Evolutionary conservation across 2,797 vertebrate genomes (phyloP).

Genomic region (Chloroceryle amazona): DNA sequence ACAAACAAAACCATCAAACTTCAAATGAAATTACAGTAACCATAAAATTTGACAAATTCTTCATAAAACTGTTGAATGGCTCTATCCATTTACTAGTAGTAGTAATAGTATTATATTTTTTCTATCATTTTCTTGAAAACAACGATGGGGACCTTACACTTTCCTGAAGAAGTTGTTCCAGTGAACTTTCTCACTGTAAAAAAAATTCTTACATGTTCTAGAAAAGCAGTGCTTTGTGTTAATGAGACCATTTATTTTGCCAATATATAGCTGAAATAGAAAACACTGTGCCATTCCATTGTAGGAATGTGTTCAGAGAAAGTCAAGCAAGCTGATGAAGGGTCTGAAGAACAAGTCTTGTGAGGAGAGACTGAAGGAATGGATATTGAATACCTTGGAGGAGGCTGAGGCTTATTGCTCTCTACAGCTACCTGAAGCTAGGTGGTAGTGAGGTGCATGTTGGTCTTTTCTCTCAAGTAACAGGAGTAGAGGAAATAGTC

Average conservation of each 20-base stretch:
- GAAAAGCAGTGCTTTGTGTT: background rate
- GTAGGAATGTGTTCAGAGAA: too few species aligned
- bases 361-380: too few species aligned
- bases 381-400: too few species aligned
- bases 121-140: background rate
- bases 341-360: too few species aligned
- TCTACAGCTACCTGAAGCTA: too few species aligned
- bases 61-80: background rate
- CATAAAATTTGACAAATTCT: background rate
- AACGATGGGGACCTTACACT: rapidly evolving
- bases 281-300: background rate
- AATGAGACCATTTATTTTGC: background rate
- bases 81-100: background rate
- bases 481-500: too few species aligned
- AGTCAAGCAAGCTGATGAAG: too few species aligned
- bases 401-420: too few species aligned
- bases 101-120: background rate
- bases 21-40: background rate
- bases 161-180: background rate
- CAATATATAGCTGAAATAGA: background rate
- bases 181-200: background rate
- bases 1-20: background rate
- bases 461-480: too few species aligned
- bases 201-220: background rate
- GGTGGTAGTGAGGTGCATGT: too few species aligned